These are phyloP conservation scores for Spodoptera exigua DNA, from an alignment of 2,888 invertebrate species.

Conservation along the genomic window DNA sequence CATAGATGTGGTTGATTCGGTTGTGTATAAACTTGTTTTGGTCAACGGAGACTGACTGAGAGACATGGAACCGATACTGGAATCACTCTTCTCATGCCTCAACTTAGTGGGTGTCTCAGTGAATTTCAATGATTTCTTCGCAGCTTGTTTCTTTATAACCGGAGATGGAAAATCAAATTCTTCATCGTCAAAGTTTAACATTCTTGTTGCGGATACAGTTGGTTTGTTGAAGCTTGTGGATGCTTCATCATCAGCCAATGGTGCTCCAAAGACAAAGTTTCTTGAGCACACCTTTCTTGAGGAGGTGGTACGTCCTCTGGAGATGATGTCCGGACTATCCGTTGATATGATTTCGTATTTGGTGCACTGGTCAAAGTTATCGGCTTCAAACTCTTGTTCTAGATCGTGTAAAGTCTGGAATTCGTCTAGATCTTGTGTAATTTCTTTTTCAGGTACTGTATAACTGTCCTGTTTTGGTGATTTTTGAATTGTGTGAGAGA, in stretches of 20 bases:
- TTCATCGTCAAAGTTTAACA: conserved; percentile 82
- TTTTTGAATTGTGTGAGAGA: conserved; percentile 73
- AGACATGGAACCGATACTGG: conserved; percentile 78
- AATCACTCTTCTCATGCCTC: conserved; percentile 75
- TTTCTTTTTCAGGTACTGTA: conserved; percentile 73
- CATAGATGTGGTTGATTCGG: conserved; percentile 80
- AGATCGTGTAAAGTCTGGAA: conserved; percentile 81
- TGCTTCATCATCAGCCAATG: conserved; percentile 77
- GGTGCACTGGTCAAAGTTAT: conserved; percentile 81
- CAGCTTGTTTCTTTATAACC: conserved; percentile 71
- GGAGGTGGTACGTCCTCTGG: conserved; percentile 71
- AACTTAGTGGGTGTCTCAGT: conserved; percentile 75
- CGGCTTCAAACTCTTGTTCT: conserved; percentile 82
- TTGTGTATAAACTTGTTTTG: conserved; percentile 71
- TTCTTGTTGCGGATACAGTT: conserved; percentile 71
- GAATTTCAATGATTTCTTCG: conserved; percentile 82
- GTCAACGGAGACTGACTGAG: conserved; percentile 69
- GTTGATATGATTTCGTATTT: conserved; percentile 87
- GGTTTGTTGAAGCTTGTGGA: conserved; percentile 83
- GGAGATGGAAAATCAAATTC: conserved; percentile 84
- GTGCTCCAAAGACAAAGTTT: conserved; percentile 84
- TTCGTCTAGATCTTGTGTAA: conserved; percentile 69
- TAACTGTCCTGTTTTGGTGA: conserved; percentile 65
- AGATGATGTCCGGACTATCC: conserved; percentile 85
- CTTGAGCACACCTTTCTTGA: conserved; percentile 75